A percentile compares a stretch with the other conserved stretches of the same genome.
Conservation (phyloP, 2,797 vertebrate genomes). For the Danio jaintianensis region DNA sequence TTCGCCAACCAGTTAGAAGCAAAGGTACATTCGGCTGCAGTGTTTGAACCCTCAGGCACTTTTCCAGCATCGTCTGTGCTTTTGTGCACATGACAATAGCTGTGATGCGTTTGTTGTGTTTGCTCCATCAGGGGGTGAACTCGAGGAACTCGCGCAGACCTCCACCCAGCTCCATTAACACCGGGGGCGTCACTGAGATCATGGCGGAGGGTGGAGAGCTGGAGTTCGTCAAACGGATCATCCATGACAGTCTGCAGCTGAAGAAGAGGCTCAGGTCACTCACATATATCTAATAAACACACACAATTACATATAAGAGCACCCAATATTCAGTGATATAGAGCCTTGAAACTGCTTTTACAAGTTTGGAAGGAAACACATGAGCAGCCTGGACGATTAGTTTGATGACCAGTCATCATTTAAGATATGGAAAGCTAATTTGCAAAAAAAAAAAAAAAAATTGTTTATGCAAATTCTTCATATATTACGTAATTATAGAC, state of each 20-base stretch:
- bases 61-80: constrained; percentile 8
- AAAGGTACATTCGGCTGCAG: constrained; percentile 77
- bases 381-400: no score
- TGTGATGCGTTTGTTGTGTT: background rate
- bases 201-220: constrained; percentile 98
- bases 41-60: background rate
- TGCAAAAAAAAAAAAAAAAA: no score
- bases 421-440: no score
- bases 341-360: no score
- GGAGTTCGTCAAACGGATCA: constrained; percentile 98
- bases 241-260: constrained; percentile 97
- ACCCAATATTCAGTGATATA: no score
- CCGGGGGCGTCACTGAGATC: constrained; percentile 97
- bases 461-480: no score
- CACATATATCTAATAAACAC: background rate
- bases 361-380: no score
- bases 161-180: constrained; percentile 97
- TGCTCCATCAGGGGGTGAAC: constrained; percentile 88
- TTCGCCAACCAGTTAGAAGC: constrained; percentile 97
- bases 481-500: no score
- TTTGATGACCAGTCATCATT: no score
- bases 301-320: no score
- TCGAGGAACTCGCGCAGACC: constrained; percentile 94
- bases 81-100: constrained; percentile 9
- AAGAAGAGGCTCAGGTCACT: constrained; percentile 90